A percentile compares a stretch with the other conserved stretches of the same genome.
Conservation (phyloP, 2,797 vertebrate species). For the Holocentrus rufus region DNA sequence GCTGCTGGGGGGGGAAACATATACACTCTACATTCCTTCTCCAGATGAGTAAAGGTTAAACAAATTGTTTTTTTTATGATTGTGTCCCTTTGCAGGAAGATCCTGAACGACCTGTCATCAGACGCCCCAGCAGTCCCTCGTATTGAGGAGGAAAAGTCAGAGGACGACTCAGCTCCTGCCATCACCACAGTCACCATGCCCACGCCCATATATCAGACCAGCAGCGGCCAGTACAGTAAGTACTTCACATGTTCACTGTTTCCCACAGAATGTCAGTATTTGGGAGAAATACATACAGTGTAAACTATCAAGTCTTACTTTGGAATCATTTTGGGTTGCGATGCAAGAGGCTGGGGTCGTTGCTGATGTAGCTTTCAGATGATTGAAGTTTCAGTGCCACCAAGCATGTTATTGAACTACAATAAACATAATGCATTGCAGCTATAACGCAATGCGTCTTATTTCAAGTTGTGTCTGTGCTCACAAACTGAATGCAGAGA, state of each 20-base stretch:
- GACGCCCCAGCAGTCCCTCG: slow-evolving; percentile 94
- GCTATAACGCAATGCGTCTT: too few relatives aligned
- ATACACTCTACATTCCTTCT: background rate
- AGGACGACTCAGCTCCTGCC: slow-evolving; percentile 93
- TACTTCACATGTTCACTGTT: slow-evolving; percentile 32
- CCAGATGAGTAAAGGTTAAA: background rate
- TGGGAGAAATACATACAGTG: too few relatives aligned
- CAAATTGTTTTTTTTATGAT: background rate
- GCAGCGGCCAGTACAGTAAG: slow-evolving; percentile 99
- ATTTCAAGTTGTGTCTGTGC: too few relatives aligned
- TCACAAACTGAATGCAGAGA: too few relatives aligned
- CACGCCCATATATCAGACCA: slow-evolving; percentile 99
- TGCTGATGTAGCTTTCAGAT: background rate
- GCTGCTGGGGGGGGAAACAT: background rate
- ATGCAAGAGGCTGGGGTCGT: background rate
- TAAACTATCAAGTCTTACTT: too few relatives aligned
- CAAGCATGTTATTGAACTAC: too few relatives aligned
- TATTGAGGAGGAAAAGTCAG: slow-evolving; percentile 98
- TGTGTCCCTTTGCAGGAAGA: slow-evolving; percentile 85
- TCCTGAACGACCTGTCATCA: slow-evolving; percentile 97
- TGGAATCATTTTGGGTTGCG: background rate
- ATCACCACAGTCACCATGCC: slow-evolving; percentile 99
- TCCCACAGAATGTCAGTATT: background rate
- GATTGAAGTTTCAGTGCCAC: too few relatives aligned
- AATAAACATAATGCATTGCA: too few relatives aligned